Conservation (phyloP, 2,797 vertebrate genomes). For the Okamejei kenojei region DNA sequence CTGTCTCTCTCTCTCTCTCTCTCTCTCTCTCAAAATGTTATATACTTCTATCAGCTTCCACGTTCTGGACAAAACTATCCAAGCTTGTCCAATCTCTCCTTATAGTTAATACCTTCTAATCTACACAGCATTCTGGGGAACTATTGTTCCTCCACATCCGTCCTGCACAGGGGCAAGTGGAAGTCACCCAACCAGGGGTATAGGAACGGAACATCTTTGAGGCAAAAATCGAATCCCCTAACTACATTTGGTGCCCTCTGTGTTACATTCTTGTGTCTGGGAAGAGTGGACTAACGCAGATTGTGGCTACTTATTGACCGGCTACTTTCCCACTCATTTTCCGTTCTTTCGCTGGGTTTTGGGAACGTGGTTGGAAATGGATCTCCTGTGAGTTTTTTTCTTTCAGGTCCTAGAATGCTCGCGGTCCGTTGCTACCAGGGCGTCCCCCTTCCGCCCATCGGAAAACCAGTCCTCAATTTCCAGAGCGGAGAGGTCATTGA, state of each 20-base stretch:
- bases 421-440: constrained; percentile 87
- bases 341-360: not conserved
- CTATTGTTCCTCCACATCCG: too few species aligned
- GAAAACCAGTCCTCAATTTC: constrained; percentile 76
- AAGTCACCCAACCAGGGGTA: not conserved
- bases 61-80: too few species aligned
- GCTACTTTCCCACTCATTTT: not conserved
- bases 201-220: not conserved
- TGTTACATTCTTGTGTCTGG: not conserved
- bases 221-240: not conserved
- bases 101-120: too few species aligned
- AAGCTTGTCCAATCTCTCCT: too few species aligned
- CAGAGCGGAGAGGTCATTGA: constrained; percentile 87
- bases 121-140: too few species aligned
- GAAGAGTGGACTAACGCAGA: not conserved
- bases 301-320: not conserved
- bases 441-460: constrained; percentile 66
- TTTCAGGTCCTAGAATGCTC: constrained; percentile 89
- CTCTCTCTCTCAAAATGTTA: too few species aligned
- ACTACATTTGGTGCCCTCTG: not conserved
- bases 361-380: not conserved
- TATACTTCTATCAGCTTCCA: too few species aligned
- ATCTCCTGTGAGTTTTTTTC: not conserved
- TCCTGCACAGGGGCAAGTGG: too few species aligned
- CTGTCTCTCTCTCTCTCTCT: too few species aligned